phyloP scores from a whole-genome alignment of 2,113 vertebrate genomes.

The Alces alces region DNA sequence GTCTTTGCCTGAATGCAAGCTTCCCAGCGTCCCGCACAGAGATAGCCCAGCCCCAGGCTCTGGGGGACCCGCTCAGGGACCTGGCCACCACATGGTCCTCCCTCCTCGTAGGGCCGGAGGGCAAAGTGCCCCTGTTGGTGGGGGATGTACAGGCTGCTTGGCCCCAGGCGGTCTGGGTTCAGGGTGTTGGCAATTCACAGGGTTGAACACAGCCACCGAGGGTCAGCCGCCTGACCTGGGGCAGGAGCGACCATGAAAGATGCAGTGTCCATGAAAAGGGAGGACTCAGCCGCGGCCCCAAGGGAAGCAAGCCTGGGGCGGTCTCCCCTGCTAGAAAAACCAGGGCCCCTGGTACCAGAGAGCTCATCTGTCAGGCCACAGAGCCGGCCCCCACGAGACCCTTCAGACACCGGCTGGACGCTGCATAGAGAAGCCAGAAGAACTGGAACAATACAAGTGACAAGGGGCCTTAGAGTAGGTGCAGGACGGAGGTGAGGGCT shows the following conservation, averaged over 20 bases:
- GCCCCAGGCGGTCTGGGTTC: neutral
- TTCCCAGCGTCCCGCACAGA: neutral
- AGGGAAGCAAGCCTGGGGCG: neutral
- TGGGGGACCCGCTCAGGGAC: fast-evolving
- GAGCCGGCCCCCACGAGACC: neutral
- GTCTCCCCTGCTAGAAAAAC: neutral
- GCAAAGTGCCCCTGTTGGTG: neutral
- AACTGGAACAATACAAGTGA: fast-evolving
- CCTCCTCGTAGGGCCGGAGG: too few relatives aligned
- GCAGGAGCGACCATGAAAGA: neutral
- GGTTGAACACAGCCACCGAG: neutral
- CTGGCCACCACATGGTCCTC: neutral
- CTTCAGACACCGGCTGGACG: neutral
- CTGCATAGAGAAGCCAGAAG: neutral
- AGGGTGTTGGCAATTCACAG: neutral
- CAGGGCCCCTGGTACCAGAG: neutral
- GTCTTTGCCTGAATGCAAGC: neutral
- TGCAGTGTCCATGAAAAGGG: neutral
- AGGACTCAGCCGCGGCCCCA: neutral
- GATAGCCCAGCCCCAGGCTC: too few relatives aligned
- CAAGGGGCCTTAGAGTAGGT: neutral
- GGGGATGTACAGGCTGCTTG: neutral
- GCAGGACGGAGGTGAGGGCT: neutral
- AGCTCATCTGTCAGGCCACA: neutral
- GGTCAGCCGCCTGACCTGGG: neutral